phyloP scores from a whole-genome alignment of 2,797 vertebrate species.

The Meda fulgida region DNA sequence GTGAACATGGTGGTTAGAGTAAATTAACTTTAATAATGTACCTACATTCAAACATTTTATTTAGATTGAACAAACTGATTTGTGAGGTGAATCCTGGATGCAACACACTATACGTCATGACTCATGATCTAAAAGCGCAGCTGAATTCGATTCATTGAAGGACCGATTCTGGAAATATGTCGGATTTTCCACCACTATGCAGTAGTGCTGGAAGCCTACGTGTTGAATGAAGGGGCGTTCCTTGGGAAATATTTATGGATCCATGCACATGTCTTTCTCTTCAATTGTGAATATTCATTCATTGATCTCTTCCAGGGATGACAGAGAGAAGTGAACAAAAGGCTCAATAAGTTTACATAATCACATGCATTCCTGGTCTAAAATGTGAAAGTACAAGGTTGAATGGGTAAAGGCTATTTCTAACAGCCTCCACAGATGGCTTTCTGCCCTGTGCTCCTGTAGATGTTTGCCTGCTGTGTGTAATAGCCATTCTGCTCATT shows the following conservation, averaged over 20 bases:
- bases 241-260: constrained; percentile 14
- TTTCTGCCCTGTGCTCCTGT: constrained; percentile 13
- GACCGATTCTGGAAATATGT: not conserved
- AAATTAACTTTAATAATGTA: not conserved
- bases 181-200: not conserved
- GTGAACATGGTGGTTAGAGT: not conserved
- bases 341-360: not conserved
- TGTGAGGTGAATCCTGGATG: not conserved
- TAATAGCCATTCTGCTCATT: not conserved
- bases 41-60: not conserved
- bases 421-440: constrained; percentile 44
- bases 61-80: not conserved
- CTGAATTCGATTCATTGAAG: not conserved
- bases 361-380: not conserved
- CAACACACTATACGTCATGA: not conserved
- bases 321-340: not conserved
- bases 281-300: constrained; percentile 18
- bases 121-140: not conserved
- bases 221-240: constrained; percentile 23
- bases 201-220: not conserved
- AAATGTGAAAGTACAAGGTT: constrained; percentile 1
- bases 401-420: constrained; percentile 2
- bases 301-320: not conserved
- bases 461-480: constrained; percentile 8
- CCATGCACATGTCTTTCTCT: not conserved